phyloP scores from a whole-genome alignment of 2,888 invertebrate genomes.

The Ormyrus rosae region DNA sequence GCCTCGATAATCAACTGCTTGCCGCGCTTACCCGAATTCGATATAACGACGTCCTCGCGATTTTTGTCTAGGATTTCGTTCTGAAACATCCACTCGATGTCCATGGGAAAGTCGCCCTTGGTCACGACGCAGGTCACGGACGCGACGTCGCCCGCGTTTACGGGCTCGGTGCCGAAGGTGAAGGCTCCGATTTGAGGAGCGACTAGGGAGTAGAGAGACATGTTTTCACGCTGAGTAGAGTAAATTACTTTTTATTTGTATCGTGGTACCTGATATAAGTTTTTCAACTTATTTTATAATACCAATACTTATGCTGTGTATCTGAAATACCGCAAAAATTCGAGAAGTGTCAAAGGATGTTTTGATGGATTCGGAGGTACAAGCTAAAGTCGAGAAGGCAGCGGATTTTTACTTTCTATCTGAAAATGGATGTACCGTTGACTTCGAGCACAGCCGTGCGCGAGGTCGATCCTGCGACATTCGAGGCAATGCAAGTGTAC shows the following conservation, averaged over 20 bases:
- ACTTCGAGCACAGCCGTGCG: slow-evolving; percentile 77
- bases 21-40: slow-evolving; percentile 50
- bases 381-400: too few relatives aligned
- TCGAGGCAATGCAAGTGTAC: slow-evolving; percentile 82
- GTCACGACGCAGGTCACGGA: slow-evolving; percentile 84
- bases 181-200: slow-evolving; percentile 84
- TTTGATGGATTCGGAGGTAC: too few relatives aligned
- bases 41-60: slow-evolving; percentile 41
- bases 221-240: too few relatives aligned
- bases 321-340: too few relatives aligned
- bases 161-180: slow-evolving; percentile 84
- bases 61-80: slow-evolving; percentile 53
- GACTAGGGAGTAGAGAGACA: slow-evolving; percentile 74
- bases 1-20: slow-evolving; percentile 67
- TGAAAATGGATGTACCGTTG: slow-evolving; percentile 74
- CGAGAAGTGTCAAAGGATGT: too few relatives aligned
- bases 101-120: slow-evolving; percentile 84
- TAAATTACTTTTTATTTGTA: too few relatives aligned
- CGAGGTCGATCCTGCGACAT: slow-evolving; percentile 76
- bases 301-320: too few relatives aligned
- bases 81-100: slow-evolving; percentile 60
- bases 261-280: too few relatives aligned
- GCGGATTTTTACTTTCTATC: too few relatives aligned
- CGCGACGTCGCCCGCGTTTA: slow-evolving; percentile 86
- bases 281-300: too few relatives aligned